These are phyloP conservation scores for Drosophila tristis DNA, from an alignment of 1,140 invertebrate species.

Conservation along the genomic window DNA sequence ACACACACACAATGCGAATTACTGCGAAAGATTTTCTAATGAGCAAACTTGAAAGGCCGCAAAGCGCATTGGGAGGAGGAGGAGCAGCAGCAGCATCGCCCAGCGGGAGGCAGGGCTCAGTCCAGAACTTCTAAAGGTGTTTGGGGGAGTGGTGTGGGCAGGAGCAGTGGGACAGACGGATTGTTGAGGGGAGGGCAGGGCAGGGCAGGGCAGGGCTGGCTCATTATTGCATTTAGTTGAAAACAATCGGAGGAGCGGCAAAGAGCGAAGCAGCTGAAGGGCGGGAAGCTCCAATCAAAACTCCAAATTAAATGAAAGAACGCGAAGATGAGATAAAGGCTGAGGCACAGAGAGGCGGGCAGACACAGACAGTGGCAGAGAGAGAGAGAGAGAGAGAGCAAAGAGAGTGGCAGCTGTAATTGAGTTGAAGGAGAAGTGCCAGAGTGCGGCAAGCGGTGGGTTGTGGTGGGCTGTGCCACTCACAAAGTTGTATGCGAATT, in stretches of 20 bases:
- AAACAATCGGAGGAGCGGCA: constrained; percentile 39
- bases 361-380: background rate
- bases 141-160: too few relatives aligned
- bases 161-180: background rate
- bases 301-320: constrained; percentile 24
- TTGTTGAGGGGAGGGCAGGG: too few relatives aligned
- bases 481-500: constrained; percentile 69
- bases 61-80: too few relatives aligned
- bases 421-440: constrained; percentile 28
- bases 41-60: constrained; percentile 64
- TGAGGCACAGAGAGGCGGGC: background rate
- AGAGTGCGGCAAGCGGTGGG: background rate
- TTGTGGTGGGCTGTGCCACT: background rate
- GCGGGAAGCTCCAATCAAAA: constrained; percentile 21
- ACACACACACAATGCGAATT: constrained; percentile 51
- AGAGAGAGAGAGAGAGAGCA: background rate
- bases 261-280: background rate
- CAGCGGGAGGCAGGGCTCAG: background rate
- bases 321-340: background rate
- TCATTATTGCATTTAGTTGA: constrained; percentile 59
- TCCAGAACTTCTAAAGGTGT: constrained; percentile 40
- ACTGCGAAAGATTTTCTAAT: constrained; percentile 73
- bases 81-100: too few relatives aligned
- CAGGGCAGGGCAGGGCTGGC: too few relatives aligned
- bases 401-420: constrained; percentile 23